These are phyloP conservation scores for Sarcophaga caerulescens DNA, from an alignment of 2,888 invertebrate genomes.

Conservation along the genomic window DNA sequence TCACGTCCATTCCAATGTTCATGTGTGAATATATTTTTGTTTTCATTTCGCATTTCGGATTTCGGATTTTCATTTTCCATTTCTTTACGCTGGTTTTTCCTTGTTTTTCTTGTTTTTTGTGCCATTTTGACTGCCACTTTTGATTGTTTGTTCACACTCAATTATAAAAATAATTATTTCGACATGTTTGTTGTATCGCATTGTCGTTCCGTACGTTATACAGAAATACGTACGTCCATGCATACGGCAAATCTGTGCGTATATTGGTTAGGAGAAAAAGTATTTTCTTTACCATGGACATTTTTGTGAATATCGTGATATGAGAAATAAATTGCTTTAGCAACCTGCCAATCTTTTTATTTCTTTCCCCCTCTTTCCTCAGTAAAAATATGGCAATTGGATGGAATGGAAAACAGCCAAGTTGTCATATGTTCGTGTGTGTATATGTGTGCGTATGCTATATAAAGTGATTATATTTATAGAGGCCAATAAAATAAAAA, in stretches of 20 bases:
- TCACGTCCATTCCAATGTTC: constrained; percentile 26
- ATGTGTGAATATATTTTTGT: background rate
- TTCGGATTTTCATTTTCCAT: too few relatives aligned
- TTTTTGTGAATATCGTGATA: too few relatives aligned
- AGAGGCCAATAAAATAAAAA: background rate
- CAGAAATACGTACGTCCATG: background rate
- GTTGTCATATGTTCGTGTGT: constrained; percentile 9
- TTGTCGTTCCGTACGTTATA: background rate
- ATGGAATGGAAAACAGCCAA: constrained; percentile 32
- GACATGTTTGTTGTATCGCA: constrained; percentile 51
- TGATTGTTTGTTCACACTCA: constrained; percentile 67
- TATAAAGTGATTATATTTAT: background rate
- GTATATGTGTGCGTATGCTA: background rate
- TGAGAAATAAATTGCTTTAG: too few relatives aligned
- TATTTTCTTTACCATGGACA: too few relatives aligned
- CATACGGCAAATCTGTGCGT: too few relatives aligned
- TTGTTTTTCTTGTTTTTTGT: background rate
- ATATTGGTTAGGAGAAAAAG: too few relatives aligned
- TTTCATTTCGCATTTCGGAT: background rate
- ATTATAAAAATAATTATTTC: constrained; percentile 70
- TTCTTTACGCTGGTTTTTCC: too few relatives aligned
- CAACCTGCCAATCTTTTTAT: background rate
- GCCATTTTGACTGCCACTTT: constrained; percentile 54
- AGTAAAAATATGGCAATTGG: background rate
- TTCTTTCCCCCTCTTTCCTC: background rate